phyloP scores from a whole-genome alignment of 2,888 invertebrate species.

The Agrochola lychnidis region DNA sequence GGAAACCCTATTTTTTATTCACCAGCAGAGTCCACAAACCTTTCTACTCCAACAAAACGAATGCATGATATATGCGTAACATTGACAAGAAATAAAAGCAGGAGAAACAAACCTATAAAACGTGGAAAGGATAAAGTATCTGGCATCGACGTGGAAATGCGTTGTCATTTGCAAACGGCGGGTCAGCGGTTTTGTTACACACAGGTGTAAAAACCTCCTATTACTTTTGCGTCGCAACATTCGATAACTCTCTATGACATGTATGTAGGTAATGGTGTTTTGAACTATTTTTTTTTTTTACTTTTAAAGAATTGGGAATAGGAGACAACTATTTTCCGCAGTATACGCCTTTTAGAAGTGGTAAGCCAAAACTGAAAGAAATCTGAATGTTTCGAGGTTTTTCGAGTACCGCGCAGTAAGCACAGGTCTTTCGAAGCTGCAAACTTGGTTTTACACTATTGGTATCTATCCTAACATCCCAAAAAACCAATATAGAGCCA shows the following conservation, averaged over 20 bases:
- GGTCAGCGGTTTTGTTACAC: constrained; percentile 57
- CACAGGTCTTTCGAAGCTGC: too few relatives aligned
- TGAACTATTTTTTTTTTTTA: not conserved
- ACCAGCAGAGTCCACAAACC: not conserved
- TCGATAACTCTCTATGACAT: not conserved
- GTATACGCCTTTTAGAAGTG: too few relatives aligned
- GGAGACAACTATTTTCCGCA: too few relatives aligned
- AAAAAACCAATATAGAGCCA: too few relatives aligned
- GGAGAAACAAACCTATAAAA: constrained; percentile 36
- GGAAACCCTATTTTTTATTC: constrained; percentile 7
- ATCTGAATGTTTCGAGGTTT: too few relatives aligned
- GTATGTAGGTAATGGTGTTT: not conserved
- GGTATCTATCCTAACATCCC: too few relatives aligned
- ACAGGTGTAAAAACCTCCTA: constrained; percentile 26
- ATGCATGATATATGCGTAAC: constrained; percentile 15
- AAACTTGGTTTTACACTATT: too few relatives aligned
- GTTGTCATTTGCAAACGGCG: constrained; percentile 62
- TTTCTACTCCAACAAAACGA: constrained; percentile 12
- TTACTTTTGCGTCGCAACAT: constrained; percentile 37
- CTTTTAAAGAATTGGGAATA: too few relatives aligned
- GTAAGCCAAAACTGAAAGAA: too few relatives aligned
- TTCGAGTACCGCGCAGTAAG: too few relatives aligned
- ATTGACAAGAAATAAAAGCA: constrained; percentile 39
- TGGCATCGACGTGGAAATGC: constrained; percentile 49
- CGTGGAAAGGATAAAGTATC: constrained; percentile 43